Evolutionary conservation across 1,140 invertebrate genomes (phyloP).

Genomic region (Drosophila tani): DNA sequence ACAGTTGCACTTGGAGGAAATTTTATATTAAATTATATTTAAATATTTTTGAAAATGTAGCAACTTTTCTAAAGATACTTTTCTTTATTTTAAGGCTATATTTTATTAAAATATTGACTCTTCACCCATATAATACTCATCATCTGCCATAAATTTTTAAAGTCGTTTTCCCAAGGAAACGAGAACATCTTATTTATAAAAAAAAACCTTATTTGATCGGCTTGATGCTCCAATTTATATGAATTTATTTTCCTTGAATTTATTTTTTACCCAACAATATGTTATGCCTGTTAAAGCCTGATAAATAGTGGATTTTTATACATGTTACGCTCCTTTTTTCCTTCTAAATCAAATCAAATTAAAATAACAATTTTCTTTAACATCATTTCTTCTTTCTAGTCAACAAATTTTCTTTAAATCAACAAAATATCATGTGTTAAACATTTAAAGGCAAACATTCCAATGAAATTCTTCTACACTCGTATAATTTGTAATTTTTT

Average conservation of each 20-base stretch:
- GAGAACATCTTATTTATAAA: too few species aligned
- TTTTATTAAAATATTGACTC: too few species aligned
- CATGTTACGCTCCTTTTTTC: not conserved
- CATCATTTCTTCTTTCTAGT: not conserved
- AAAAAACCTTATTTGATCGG: too few species aligned
- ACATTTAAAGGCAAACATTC: not conserved
- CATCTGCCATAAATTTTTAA: too few species aligned
- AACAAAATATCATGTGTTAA: too few species aligned
- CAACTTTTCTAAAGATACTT: not conserved
- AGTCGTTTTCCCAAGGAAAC: too few species aligned
- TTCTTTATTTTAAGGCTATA: not conserved
- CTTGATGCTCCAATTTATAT: too few species aligned
- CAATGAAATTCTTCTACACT: too few species aligned
- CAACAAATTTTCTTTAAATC: too few species aligned
- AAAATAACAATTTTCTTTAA: not conserved
- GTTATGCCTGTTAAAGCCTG: fast-evolving
- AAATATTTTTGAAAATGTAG: not conserved
- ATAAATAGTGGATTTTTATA: not conserved
- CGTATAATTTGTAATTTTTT: too few species aligned
- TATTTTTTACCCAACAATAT: not conserved
- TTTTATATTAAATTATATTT: not conserved
- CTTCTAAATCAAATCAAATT: not conserved
- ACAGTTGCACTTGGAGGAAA: conserved; percentile 1
- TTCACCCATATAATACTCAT: too few species aligned
- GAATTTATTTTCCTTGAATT: not conserved